Percentiles rank a stretch among this genome's conserved stretches.
These are phyloP conservation scores for Maniola hyperantus DNA, from an alignment of 2,888 invertebrate species.

Conservation along the genomic window DNA sequence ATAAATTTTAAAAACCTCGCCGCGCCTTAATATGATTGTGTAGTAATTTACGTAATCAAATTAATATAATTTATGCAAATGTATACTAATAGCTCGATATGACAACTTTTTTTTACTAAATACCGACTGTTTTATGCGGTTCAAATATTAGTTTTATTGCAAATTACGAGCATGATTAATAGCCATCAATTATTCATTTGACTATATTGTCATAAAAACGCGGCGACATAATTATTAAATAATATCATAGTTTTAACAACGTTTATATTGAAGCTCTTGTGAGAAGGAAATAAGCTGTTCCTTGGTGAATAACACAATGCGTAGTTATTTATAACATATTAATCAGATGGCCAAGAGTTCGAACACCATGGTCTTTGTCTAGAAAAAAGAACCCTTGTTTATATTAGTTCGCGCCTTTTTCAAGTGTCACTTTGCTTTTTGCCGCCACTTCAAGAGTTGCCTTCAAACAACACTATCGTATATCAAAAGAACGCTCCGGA, in stretches of 20 bases:
- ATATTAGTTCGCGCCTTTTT: constrained; percentile 80
- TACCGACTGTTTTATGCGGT: constrained; percentile 52
- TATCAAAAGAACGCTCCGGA: constrained; percentile 70
- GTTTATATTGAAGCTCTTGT: constrained; percentile 23
- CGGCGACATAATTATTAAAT: constrained; percentile 30
- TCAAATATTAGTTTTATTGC: constrained; percentile 46
- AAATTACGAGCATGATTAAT: constrained; percentile 51
- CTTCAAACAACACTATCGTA: constrained; percentile 76
- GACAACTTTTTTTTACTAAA: constrained; percentile 47
- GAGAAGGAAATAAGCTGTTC: constrained; percentile 32
- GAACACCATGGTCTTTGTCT: constrained; percentile 54
- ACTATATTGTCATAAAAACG: constrained; percentile 39
- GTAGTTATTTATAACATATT: constrained; percentile 33
- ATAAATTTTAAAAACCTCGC: constrained; percentile 27
- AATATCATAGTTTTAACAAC: constrained; percentile 22
- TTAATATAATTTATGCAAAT: constrained; percentile 49
- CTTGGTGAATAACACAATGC: constrained; percentile 31
- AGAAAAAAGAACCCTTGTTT: constrained; percentile 69
- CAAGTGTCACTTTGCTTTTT: constrained; percentile 81
- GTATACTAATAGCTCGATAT: constrained; percentile 47
- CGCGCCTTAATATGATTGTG: constrained; percentile 36
- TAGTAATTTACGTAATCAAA: constrained; percentile 47
- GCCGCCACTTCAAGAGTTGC: constrained; percentile 66
- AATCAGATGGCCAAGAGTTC: constrained; percentile 46
- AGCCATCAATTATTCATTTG: constrained; percentile 53